A percentile compares a stretch with the other conserved stretches of the same genome.
Conservation (phyloP, 2,797 vertebrate species). For the Premnoplex brunnescens region DNA sequence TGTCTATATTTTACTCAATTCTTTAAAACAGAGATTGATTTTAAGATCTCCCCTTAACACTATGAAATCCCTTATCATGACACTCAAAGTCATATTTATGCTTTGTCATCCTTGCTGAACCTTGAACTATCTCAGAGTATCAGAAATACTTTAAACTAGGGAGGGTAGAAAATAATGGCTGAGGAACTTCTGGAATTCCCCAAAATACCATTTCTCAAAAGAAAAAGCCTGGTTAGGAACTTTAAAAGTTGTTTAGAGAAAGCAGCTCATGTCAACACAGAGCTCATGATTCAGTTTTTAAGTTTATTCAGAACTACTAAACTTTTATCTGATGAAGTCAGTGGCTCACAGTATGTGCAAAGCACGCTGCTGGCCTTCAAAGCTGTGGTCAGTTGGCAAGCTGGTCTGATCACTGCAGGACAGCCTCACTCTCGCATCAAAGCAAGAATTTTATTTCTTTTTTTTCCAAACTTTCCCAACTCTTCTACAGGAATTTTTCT, state of each 20-base stretch:
- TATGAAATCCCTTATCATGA: background rate
- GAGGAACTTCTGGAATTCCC: background rate
- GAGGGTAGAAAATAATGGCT: background rate
- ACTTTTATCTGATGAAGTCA: conserved; percentile 59
- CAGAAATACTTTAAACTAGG: background rate
- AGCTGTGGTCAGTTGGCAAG: conserved; percentile 64
- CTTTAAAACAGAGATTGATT: background rate
- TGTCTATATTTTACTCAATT: background rate
- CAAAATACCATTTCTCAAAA: background rate
- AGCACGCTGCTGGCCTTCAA: conserved; percentile 57
- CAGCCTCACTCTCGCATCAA: conserved; percentile 68
- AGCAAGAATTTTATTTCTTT: conserved; percentile 33
- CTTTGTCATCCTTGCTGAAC: background rate
- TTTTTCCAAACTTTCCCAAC: conserved; percentile 17
- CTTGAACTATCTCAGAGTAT: background rate
- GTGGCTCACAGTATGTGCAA: conserved; percentile 52
- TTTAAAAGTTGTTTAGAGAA: conserved; percentile 16
- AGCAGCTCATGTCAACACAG: background rate
- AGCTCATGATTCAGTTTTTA: conserved; percentile 38
- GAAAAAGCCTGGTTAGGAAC: conserved; percentile 1
- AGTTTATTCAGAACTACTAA: conserved; percentile 62
- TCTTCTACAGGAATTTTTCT: conserved; percentile 36
- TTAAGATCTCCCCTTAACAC: background rate
- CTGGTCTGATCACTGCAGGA: conserved; percentile 69
- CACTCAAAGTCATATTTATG: background rate